Evolutionary conservation across 1,140 invertebrate species (phyloP).

Genomic region (Heterodera schachtii): DNA sequence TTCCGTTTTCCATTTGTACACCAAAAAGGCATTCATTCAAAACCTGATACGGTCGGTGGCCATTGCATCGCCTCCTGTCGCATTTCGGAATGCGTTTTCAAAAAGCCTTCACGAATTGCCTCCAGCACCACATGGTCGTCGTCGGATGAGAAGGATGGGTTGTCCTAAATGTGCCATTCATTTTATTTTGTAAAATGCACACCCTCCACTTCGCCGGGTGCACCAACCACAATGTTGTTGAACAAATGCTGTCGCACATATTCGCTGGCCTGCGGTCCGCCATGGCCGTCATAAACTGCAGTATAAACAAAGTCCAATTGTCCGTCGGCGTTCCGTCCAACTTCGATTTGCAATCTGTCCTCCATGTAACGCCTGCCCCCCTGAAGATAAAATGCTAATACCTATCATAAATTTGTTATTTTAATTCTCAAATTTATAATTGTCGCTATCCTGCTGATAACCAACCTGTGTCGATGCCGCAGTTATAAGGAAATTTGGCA

Average conservation of each 20-base stretch:
- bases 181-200: background rate
- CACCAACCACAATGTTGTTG: constrained; percentile 31
- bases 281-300: constrained; percentile 35
- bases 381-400: no score
- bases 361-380: constrained; percentile 46
- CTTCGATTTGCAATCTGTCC: constrained; percentile 39
- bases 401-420: background rate
- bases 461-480: constrained; percentile 36
- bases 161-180: constrained; percentile 25
- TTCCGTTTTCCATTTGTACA: no score
- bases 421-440: background rate
- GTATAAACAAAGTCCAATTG: constrained; percentile 37
- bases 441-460: background rate
- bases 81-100: constrained; percentile 37
- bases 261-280: constrained; percentile 37
- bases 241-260: constrained; percentile 37
- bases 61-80: constrained; percentile 21
- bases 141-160: constrained; percentile 35
- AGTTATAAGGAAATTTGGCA: constrained; percentile 30
- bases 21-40: no score
- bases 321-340: constrained; percentile 28
- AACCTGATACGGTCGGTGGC: constrained; percentile 38
- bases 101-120: constrained; percentile 33
- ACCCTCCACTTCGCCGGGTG: background rate
- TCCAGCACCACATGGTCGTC: constrained; percentile 33